phyloP scores from a whole-genome alignment of 2,113 vertebrate genomes.

The Deroptyus accipitrinus region DNA sequence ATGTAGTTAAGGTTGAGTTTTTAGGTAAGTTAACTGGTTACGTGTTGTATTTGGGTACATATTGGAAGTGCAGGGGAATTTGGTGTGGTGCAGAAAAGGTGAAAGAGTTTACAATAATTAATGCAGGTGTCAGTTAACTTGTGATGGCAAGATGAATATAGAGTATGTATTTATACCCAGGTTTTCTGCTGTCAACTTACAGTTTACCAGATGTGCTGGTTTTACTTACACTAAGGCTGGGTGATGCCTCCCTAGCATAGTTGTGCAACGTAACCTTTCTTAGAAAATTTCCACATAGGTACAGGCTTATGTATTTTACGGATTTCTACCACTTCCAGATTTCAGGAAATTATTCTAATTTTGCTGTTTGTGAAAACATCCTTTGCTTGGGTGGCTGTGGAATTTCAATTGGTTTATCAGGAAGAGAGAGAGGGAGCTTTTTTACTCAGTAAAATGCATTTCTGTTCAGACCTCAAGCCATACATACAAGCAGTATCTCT shows the following conservation, averaged over 20 bases:
- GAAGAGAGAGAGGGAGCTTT: neutral
- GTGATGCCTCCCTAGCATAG: neutral
- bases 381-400: neutral
- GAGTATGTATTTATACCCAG: neutral
- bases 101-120: conserved; percentile 36
- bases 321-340: neutral
- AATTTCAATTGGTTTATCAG: neutral
- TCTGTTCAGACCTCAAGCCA: neutral
- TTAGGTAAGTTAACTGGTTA: conserved; percentile 33
- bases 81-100: conserved; percentile 36
- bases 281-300: neutral
- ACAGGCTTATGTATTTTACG: neutral
- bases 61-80: conserved; percentile 44
- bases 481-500: neutral
- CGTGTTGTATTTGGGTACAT: conserved; percentile 28
- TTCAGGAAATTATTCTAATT: neutral
- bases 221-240: neutral
- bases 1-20: neutral
- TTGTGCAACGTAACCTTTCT: neutral
- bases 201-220: neutral
- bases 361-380: neutral
- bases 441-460: neutral
- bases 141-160: neutral
- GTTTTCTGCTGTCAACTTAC: neutral
- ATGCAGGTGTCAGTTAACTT: neutral